Percentiles rank a stretch among this genome's conserved stretches.
Conservation (phyloP, 2,888 invertebrate species). For the Leptopterna dolabrata region DNA sequence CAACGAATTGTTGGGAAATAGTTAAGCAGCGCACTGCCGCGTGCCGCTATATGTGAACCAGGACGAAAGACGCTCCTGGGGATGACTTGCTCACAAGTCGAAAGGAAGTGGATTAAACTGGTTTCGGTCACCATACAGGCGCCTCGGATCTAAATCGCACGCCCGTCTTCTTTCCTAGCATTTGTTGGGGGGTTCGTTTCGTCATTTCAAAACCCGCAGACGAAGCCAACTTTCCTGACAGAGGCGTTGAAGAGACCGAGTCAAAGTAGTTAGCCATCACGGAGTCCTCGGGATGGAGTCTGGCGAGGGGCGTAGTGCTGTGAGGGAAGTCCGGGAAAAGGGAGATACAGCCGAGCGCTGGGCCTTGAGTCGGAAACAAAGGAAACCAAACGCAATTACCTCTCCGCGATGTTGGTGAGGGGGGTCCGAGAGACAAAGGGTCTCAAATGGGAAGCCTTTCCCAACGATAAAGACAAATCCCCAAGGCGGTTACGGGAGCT, state of each 20-base stretch:
- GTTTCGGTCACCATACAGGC: too few relatives aligned
- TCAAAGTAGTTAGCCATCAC: background rate
- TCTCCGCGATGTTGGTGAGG: background rate
- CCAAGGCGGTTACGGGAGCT: background rate
- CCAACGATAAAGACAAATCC: background rate
- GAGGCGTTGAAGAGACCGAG: slow-evolving; percentile 11
- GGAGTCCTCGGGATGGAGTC: too few relatives aligned
- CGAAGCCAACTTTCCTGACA: background rate
- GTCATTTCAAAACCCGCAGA: background rate
- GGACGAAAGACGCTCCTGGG: too few relatives aligned
- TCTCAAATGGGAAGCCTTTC: background rate
- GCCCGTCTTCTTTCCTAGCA: background rate
- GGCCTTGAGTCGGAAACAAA: background rate
- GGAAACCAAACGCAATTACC: slow-evolving; percentile 3
- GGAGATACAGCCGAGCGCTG: background rate
- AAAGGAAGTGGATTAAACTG: background rate
- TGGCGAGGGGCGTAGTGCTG: too few relatives aligned
- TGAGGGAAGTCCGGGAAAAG: background rate
- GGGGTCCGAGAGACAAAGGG: background rate
- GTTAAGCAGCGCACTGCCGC: too few relatives aligned
- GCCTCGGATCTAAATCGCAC: background rate
- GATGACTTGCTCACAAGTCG: background rate
- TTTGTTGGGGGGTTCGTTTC: background rate
- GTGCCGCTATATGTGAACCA: too few relatives aligned
- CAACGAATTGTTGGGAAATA: too few relatives aligned